Evolutionary conservation across 2,797 vertebrate genomes (phyloP), one percentile per base, ranked within the genome.

Genomic region (Macrochelys suwanniensis): DNA sequence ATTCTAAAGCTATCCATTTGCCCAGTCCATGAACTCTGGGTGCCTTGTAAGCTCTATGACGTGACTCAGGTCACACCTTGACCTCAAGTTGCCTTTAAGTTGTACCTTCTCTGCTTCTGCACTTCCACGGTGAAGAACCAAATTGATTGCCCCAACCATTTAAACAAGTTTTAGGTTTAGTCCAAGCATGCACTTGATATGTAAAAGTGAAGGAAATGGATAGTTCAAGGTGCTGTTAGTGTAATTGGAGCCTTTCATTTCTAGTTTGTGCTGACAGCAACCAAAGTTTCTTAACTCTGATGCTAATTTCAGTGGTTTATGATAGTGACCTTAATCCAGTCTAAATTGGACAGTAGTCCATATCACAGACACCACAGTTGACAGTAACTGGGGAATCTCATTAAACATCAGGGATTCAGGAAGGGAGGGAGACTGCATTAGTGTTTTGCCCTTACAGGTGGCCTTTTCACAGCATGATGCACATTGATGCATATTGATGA

Each of bases 361-460:
- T 31, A 53, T 85, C 26, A 23, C 26, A 2, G 61, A 33, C 31
- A 65, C 15, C 11, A 8, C 61, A 65, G 61, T 65, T 65, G 61
- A n/a, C 33, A 65, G 16, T 65, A 33, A 65, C 31, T 65, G 31
- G 61, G 15, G 16, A n/a, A 31, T 65, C 54, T 56, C 54, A 65
- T 31, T 33, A n/a, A 16, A 65, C 7, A 15, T 25, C 47, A 17
- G 47, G n/a, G 50, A 37, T 86, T 82, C 59, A 84, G 79, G 53
- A 65, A 12, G 47, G 51, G 82, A 92, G 25, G 31, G 0, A 21
- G 42, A 65, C 15, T 65, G 54, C 92, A 28, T 84, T 0, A 15
- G 21, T 91, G 91, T 71, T 23, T 93, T 93, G 89, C 87, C 10
- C 33, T 65, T 65, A 65, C 61, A 7, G 23, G 61, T 65, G 61